Evolutionary conservation across 2,113 vertebrate genomes (phyloP).

Genomic region (Macroglossus sobrinus): DNA sequence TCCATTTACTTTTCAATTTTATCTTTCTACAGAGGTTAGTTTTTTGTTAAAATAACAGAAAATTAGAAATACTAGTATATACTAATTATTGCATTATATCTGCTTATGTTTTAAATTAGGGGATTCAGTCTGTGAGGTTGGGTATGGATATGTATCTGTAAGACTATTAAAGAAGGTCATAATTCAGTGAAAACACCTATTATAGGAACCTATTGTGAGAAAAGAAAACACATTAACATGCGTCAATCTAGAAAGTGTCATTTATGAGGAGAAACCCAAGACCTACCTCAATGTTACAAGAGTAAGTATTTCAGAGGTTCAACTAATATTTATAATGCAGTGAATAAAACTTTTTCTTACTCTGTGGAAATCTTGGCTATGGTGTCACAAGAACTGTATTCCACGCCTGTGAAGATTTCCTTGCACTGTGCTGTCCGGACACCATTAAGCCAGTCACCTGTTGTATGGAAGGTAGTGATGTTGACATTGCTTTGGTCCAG

Average conservation of each 20-base stretch:
- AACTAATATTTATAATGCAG: neutral
- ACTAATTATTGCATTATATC: neutral
- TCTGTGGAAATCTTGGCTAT: conserved; percentile 97
- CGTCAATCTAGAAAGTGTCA: neutral
- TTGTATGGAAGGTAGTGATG: conserved; percentile 86
- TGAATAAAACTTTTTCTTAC: conserved; percentile 83
- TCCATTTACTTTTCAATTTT: neutral
- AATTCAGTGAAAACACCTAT: neutral
- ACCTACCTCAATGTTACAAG: neutral
- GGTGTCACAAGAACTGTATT: conserved; percentile 97
- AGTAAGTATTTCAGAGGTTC: neutral
- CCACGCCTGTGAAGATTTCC: conserved; percentile 94
- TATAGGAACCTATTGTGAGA: neutral
- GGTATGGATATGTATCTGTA: neutral
- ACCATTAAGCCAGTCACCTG: conserved; percentile 95
- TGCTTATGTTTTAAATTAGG: neutral
- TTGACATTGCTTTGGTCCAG: conserved; percentile 94
- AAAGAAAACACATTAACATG: neutral
- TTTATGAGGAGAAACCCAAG: neutral
- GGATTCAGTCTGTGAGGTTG: neutral
- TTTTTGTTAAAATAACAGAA: neutral
- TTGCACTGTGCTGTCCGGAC: conserved; percentile 94
- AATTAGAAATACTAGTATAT: neutral
- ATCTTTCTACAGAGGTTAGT: neutral
- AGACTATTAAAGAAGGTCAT: neutral